Base-by-base conservation (phyloP, 2,113 vertebrate species). In the Clupea harengus region DNA sequence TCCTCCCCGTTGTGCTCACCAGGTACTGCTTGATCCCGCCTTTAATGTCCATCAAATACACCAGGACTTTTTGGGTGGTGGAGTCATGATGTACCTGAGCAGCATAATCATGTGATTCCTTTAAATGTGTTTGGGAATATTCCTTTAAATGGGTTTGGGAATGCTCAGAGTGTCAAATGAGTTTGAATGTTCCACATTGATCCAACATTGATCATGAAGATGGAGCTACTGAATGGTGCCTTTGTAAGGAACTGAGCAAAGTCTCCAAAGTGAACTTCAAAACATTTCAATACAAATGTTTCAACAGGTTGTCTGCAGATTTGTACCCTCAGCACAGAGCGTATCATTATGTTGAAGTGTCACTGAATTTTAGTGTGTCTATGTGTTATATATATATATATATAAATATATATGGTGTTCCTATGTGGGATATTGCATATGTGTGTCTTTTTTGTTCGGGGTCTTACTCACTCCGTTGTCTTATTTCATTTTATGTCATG, bases 1-100 rank as follows among this genome's bases (percentile, higher is more conserved):
- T 2, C 97, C 98, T 0, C 94, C 96, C 6, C 95, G 98, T 82
- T 99, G 98, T 87, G 96, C 98, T 83, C 98, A 99, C 89, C 98
- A 99, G 97, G 98, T 99, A 91, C 17, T 52, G 0, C 25, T 64
- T 25, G 20, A 28, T 4, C n/a, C 25, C 80, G 50, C 32, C 17
- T 57, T 17, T 20, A 57, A 22, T 60, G 52, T 6, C 18, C 5
- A 60, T 60, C 50, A 15, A 11, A 52, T 20, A 6, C 22, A 20
- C 54, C 54, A 57, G 22, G 18, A 57, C 18, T 18, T 57, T 3
- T 57, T 22, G 20, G 54, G 18, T 57, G 54, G 6, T 22, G 20
- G 54, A 60, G 22, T 4, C 5, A 22, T 60, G 1, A 6, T 22
- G 20, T 0, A 4, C 54, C 22, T 60, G 54, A 6, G 6, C 18